Evolutionary conservation across 1,140 invertebrate species (phyloP), one percentile per base, ranked within the genome.

Genomic region (Eufriesea mexicana): DNA sequence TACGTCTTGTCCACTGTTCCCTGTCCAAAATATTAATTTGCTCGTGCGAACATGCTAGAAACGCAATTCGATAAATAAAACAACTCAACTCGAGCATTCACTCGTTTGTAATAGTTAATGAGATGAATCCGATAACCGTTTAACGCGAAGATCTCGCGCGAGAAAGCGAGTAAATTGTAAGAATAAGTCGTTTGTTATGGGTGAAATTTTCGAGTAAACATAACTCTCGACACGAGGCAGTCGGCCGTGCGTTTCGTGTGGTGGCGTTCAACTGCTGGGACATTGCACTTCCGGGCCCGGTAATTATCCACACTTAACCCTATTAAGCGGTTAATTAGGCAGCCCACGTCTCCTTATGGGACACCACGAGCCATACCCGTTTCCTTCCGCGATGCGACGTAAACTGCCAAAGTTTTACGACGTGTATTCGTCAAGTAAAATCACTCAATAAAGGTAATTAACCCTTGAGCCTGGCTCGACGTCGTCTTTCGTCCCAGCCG

Each of bases 251-350:
- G 12, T 73, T 73, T 18, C 0, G 12, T 12, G 35, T 8, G n/a
- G 2, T 45, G 70, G 61, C n/a, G 42, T 25, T 49, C 55, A 42
- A 35, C 47, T 76, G 62, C 51, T 49, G 66, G 68, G 64, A 91
- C 86, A 51, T 81, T 88, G 73, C 71, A 89, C 84, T 92, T 92
- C 89, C 89, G 87, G 88, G 73, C 78, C 78, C 78, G 28, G 82
- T 85, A 89, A 91, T 91, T 90, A 83, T 75, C 62, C 64, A 74
- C 84, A 90, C 72, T 93, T 92, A 89, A 93, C 90, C 89, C 79
- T 86, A 89, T 91, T 92, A 90, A 81, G 78, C 77, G 62, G 82
- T 84, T 92, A 92, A 93, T 92, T 90, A 92, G 84, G 62, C 84
- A 70, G 82, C 85, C 79, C 75, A 86, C 87, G 70, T 79, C 88